These are phyloP conservation scores for Channallabes apus DNA, from an alignment of 2,797 vertebrate species.

Conservation along the genomic window DNA sequence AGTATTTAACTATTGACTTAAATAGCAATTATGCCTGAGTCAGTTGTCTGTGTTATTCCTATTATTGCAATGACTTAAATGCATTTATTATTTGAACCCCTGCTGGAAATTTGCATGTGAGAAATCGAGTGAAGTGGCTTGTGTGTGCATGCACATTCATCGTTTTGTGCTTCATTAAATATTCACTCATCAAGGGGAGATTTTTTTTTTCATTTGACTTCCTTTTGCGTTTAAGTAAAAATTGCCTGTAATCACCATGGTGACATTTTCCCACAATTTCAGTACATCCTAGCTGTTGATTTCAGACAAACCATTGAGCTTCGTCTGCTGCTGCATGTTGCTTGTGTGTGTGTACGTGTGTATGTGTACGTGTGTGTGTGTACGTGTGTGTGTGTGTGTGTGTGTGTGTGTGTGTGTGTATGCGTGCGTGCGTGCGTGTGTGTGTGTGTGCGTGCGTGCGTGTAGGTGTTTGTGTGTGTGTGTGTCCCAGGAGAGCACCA, in stretches of 20 bases:
- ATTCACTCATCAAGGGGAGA: conserved; percentile 67
- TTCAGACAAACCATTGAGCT: conserved; percentile 59
- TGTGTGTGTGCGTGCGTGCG: too few relatives aligned
- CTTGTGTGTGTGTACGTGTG: neutral
- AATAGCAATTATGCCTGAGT: conserved; percentile 45
- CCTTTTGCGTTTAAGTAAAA: conserved; percentile 67
- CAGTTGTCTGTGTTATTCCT: conserved; percentile 44
- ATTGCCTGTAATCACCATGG: conserved; percentile 74
- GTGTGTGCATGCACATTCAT: conserved; percentile 60
- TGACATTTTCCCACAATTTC: conserved; percentile 74
- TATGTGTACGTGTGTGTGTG: neutral
- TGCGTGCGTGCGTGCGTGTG: too few relatives aligned
- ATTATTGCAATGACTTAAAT: conserved; percentile 40
- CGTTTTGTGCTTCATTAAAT: conserved; percentile 72
- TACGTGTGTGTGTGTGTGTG: conserved; percentile 4
- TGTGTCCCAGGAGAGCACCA: conserved; percentile 56
- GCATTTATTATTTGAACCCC: conserved; percentile 52
- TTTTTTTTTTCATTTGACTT: conserved; percentile 61
- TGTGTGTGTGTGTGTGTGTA: neutral
- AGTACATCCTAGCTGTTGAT: conserved; percentile 65
- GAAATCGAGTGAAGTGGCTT: conserved; percentile 62
- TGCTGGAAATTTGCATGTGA: conserved; percentile 63
- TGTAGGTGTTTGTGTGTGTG: conserved; percentile 6
- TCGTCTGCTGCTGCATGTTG: conserved; percentile 45
- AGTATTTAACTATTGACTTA: conserved; percentile 40